Conservation (phyloP, 2,888 invertebrate genomes). For the Mesorhabditis sp. region DNA sequence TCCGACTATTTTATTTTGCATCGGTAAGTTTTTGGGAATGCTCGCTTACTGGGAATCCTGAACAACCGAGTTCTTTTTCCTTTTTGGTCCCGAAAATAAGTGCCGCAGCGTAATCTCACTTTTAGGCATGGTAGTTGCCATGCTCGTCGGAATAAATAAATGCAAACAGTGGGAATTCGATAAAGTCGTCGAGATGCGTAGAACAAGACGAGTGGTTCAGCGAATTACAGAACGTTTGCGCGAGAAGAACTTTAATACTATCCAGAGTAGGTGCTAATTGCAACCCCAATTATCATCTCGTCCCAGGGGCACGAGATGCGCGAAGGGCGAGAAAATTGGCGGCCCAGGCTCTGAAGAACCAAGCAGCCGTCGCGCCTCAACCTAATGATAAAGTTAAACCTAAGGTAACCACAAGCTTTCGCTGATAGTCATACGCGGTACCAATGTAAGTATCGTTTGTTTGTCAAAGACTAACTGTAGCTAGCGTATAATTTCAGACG, state of each 20-base stretch:
- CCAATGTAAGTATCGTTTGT: neutral
- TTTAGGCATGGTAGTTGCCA: slow-evolving; percentile 51
- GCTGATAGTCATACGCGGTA: too few species aligned
- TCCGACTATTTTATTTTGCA: slow-evolving; percentile 57
- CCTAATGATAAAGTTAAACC: too few species aligned
- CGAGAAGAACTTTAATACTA: slow-evolving; percentile 56
- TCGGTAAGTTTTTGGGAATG: slow-evolving; percentile 18
- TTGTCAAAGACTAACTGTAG: slow-evolving; percentile 8
- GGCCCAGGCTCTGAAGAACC: slow-evolving; percentile 19
- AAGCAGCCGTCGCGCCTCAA: slow-evolving; percentile 21
- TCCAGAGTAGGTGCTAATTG: slow-evolving; percentile 42
- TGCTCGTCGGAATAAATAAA: slow-evolving; percentile 57
- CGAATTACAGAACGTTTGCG: slow-evolving; percentile 52
- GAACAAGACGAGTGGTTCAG: slow-evolving; percentile 54
- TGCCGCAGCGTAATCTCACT: too few species aligned
- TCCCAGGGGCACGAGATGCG: slow-evolving; percentile 50
- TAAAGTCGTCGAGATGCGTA: slow-evolving; percentile 55
- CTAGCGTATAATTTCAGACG: slow-evolving; percentile 13
- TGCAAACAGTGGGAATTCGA: slow-evolving; percentile 59
- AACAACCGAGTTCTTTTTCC: neutral
- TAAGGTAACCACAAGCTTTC: too few species aligned
- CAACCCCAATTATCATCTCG: neutral
- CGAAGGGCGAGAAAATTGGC: slow-evolving; percentile 42
- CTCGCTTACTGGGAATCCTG: neutral
- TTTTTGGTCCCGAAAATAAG: neutral